Evolutionary conservation across 2,113 vertebrate genomes (phyloP), one percentile per base, ranked within the genome.

Genomic region (Bujurquina vittata): DNA sequence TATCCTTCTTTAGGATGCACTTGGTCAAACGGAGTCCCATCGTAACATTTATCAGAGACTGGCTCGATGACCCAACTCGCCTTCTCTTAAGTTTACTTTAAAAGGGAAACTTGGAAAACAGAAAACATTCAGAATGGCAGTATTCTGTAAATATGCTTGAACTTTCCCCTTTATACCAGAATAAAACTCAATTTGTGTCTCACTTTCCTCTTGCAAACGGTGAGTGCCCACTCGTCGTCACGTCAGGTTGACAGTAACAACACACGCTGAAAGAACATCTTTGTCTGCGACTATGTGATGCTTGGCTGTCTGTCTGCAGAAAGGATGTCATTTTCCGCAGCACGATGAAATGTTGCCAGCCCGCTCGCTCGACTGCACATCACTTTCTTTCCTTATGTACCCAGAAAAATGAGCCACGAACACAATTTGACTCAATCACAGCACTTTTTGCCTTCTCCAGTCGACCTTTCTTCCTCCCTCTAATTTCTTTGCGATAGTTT

Each of bases 281-380:
- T 58, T 26, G 57, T 49, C 60, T 33, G 63, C 7, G 23, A 18
- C 33, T 18, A 1, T 56, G 31, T 75, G 72, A 75, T 7, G 69
- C 46, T 72, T 31, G 52, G 46, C 62, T 56, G 65, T 65, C 81
- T 23, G 56, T 83, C 79, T 73, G 74, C 31, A 54, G 72, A 54
- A 62, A 72, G 82, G 46, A 40, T 85, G 82, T 84, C 57, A 75
- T 85, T 88, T 87, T 59, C 67, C 63, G 54, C 62, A 33, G 63
- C 31, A 10, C 31, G 62, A 46, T 62, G 60, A 90, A 84, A 63
- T 26, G 83, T 75, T 35, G 15, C 57, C 54, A 54, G 49, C 62
- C 55, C 35, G 18, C 35, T 83, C 80, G 11, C 76, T 85, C 54
- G 77, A 46, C 62, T 37, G 43, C 60, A 58, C 85, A 35, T 80